Evolutionary conservation across 2,888 invertebrate species (phyloP).

Genomic region (Frankliniella fusca): DNA sequence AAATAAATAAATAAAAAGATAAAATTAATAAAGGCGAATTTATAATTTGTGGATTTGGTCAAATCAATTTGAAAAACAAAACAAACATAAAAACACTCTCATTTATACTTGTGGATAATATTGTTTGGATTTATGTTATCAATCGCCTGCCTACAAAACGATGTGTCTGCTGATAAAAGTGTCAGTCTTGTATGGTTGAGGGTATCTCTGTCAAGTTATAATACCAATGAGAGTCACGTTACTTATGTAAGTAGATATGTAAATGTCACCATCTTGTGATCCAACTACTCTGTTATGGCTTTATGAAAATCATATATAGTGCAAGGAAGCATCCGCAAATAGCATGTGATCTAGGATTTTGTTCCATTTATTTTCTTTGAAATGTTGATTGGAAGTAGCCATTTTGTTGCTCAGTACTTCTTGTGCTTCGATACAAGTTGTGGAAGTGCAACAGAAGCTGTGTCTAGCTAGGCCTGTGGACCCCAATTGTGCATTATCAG

Average conservation of each 20-base stretch:
- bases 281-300: background rate
- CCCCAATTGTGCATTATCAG: too few species aligned
- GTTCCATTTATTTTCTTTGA: slow-evolving; percentile 12
- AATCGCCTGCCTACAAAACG: background rate
- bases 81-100: too few species aligned
- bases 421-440: background rate
- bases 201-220: background rate
- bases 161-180: too few species aligned
- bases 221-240: slow-evolving; percentile 15
- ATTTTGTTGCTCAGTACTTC: slow-evolving; percentile 10
- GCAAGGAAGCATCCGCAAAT: background rate
- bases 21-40: background rate
- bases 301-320: background rate
- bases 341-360: slow-evolving; percentile 13
- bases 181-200: background rate
- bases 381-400: background rate
- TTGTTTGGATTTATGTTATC: too few species aligned
- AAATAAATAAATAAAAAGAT: background rate
- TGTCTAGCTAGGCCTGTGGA: too few species aligned
- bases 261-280: slow-evolving; percentile 3
- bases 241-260: background rate
- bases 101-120: background rate
- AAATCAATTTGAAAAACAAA: too few species aligned
- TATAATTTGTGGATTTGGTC: too few species aligned
- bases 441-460: slow-evolving; percentile 2